Evolutionary conservation across 92 coral and sea anemone species (phyloP).

Genomic region (Meandrina meandrites): DNA sequence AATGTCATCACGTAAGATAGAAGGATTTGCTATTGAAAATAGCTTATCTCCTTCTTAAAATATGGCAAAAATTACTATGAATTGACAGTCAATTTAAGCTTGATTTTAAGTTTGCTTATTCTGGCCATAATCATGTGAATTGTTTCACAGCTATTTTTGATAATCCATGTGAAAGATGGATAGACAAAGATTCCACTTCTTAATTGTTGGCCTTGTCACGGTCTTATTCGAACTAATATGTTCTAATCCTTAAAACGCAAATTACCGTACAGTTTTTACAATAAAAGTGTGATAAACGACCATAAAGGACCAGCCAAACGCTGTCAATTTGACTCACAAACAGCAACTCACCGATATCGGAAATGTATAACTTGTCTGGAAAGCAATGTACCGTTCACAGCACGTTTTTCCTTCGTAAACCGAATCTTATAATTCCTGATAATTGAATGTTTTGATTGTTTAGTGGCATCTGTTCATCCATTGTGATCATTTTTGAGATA

Average conservation of each 20-base stretch:
- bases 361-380: not conserved
- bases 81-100: not conserved
- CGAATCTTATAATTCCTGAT: not conserved
- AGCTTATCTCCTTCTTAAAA: not conserved
- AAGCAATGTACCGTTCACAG: not conserved
- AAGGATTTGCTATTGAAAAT: not conserved
- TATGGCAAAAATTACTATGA: not conserved
- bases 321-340: not conserved
- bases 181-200: not conserved
- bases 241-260: not conserved
- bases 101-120: not conserved
- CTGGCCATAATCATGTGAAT: not conserved
- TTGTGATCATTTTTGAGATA: not conserved
- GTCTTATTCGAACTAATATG: not conserved
- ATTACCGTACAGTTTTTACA: no score
- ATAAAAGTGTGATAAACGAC: not conserved
- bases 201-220: not conserved
- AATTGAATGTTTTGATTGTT: not conserved
- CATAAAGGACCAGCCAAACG: no score
- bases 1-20: not conserved
- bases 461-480: not conserved
- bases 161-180: no score
- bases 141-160: no score
- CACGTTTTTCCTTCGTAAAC: not conserved
- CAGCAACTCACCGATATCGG: not conserved